phyloP scores from a whole-genome alignment of 2,888 invertebrate genomes.

The Blera fallax region DNA sequence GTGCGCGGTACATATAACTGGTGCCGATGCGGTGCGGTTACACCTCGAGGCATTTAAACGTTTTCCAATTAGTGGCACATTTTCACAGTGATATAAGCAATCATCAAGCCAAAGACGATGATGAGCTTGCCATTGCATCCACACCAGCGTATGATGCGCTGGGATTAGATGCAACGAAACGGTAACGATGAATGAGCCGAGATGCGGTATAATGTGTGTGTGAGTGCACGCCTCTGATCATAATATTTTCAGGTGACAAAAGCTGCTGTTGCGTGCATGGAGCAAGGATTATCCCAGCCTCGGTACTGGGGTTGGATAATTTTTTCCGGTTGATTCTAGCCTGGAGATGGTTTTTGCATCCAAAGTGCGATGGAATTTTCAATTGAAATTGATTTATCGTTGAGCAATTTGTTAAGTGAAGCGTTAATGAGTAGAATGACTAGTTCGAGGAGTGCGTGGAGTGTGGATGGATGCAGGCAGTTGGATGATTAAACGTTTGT shows the following conservation, averaged over 20 bases:
- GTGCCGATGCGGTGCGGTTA: constrained; percentile 54
- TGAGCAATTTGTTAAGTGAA: constrained; percentile 54
- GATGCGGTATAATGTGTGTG: constrained; percentile 4
- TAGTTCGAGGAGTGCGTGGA: constrained; percentile 24
- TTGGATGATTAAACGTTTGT: constrained; percentile 44
- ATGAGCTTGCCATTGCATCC: constrained; percentile 1
- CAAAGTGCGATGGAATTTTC: constrained; percentile 24
- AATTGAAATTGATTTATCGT: constrained; percentile 64
- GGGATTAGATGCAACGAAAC: constrained; percentile 61
- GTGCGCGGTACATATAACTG: background rate
- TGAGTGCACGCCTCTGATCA: constrained; percentile 53
- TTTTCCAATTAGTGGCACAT: constrained; percentile 73
- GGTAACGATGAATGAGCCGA: constrained; percentile 49
- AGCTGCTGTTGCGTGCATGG: constrained; percentile 34
- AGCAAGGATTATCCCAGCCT: constrained; percentile 3
- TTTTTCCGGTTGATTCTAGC: constrained; percentile 42
- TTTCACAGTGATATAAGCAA: constrained; percentile 68
- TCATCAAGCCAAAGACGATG: constrained; percentile 35
- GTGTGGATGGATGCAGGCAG: background rate
- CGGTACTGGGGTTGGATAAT: background rate
- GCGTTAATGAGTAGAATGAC: constrained; percentile 48
- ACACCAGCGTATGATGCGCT: background rate
- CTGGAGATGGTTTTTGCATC: background rate
- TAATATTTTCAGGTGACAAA: constrained; percentile 68
- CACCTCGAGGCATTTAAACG: constrained; percentile 65